Evolutionary conservation across 2,888 invertebrate genomes (phyloP).

Genomic region (Bhutanitis thaidina): DNA sequence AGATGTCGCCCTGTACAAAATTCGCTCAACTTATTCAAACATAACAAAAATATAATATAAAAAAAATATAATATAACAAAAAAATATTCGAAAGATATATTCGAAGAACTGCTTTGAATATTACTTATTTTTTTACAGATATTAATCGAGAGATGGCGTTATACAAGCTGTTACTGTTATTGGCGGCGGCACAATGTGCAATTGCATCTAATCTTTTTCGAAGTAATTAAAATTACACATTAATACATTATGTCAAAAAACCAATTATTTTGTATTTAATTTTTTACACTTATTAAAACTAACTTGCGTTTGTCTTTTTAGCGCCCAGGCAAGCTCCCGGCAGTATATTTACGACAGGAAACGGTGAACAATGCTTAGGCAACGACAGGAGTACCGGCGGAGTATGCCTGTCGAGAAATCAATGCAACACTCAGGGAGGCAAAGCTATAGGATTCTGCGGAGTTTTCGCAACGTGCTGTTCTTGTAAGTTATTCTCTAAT

Average conservation of each 20-base stretch:
- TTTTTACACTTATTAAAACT: too few species aligned
- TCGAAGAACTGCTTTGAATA: too few species aligned
- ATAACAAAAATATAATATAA: too few species aligned
- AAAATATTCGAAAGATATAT: too few species aligned
- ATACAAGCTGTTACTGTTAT: conserved; percentile 42
- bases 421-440: conserved; percentile 76
- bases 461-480: conserved; percentile 72
- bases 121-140: conserved; percentile 51
- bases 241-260: too few species aligned
- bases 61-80: too few species aligned
- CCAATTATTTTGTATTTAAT: too few species aligned
- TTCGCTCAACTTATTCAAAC: too few species aligned
- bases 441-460: conserved; percentile 74
- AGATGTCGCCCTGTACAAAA: too few species aligned
- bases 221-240: conserved; percentile 39
- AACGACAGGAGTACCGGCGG: conserved; percentile 63
- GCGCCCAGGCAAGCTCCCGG: conserved; percentile 50
- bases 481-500: conserved; percentile 60
- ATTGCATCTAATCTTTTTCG: conserved; percentile 39
- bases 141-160: conserved; percentile 47
- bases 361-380: conserved; percentile 63
- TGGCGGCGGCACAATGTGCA: conserved; percentile 39
- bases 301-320: conserved; percentile 25
- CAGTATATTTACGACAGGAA: conserved; percentile 64
- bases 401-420: conserved; percentile 72